Evolutionary conservation across 2,113 vertebrate species (phyloP).

Genomic region (Emberiza fucata): DNA sequence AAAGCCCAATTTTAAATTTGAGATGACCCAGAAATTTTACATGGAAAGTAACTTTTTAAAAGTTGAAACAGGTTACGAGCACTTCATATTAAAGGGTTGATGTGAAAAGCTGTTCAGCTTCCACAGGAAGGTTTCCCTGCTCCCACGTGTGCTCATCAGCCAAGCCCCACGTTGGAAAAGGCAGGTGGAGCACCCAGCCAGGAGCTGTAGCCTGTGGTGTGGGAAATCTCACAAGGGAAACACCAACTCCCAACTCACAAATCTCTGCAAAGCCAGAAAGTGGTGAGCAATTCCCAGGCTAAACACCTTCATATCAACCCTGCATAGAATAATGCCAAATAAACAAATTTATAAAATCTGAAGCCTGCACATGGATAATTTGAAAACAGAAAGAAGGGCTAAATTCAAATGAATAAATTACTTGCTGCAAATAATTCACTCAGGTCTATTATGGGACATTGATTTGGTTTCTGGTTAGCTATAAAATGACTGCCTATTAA

Average conservation of each 20-base stretch:
- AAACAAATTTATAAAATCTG: conserved; percentile 53
- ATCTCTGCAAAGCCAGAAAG: not conserved
- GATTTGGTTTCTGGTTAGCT: conserved; percentile 65
- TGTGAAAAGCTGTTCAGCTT: not conserved
- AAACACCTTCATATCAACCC: not conserved
- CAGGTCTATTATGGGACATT: conserved; percentile 55
- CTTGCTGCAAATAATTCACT: conserved; percentile 60
- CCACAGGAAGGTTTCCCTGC: not conserved
- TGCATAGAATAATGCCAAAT: conserved; percentile 20
- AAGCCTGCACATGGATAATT: conserved; percentile 43
- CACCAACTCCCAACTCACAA: not conserved
- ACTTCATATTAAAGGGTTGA: not conserved
- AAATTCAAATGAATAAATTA: conserved; percentile 61
- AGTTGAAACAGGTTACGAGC: not conserved
- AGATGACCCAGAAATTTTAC: not conserved
- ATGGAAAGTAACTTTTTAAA: not conserved
- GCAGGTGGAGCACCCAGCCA: not conserved
- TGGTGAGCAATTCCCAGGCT: not conserved
- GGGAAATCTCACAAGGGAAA: not conserved
- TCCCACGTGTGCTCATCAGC: not conserved
- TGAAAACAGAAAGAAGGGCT: conserved; percentile 34
- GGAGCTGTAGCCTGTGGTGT: not conserved
- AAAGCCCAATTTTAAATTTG: not conserved
- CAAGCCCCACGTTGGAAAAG: not conserved
- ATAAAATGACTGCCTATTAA: conserved; percentile 68